Evolutionary conservation across 2,113 vertebrate genomes (phyloP).

Genomic region (Megaceryle maxima): DNA sequence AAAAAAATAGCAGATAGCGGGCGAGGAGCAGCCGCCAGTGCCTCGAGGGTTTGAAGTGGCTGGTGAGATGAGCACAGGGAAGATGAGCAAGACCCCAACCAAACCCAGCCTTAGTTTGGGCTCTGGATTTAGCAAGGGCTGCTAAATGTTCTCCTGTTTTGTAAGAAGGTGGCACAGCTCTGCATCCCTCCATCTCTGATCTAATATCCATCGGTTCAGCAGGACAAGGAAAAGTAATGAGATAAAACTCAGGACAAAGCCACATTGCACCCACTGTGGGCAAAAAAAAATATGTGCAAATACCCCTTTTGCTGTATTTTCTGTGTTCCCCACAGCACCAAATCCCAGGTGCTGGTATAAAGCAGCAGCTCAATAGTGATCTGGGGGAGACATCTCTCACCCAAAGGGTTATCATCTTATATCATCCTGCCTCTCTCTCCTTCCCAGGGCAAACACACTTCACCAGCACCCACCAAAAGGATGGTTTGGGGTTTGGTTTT

Average conservation of each 20-base stretch:
- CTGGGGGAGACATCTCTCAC: not conserved
- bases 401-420: not conserved
- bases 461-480: not conserved
- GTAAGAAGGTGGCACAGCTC: not conserved
- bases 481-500: not conserved
- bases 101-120: not conserved
- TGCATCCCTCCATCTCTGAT: not conserved
- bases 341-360: not conserved
- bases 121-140: not conserved
- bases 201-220: not conserved
- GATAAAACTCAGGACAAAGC: not conserved
- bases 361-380: not conserved
- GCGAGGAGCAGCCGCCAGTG: fast-evolving
- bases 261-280: not conserved
- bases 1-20: not conserved
- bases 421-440: not conserved
- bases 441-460: not conserved
- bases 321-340: not conserved
- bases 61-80: not conserved
- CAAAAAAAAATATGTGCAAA: fast-evolving
- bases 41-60: not conserved
- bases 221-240: not conserved
- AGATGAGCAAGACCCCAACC: not conserved
- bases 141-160: not conserved
- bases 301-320: not conserved